Base-by-base conservation (phyloP, 1,140 invertebrate genomes). In the Sesamia nonagrioides region DNA sequence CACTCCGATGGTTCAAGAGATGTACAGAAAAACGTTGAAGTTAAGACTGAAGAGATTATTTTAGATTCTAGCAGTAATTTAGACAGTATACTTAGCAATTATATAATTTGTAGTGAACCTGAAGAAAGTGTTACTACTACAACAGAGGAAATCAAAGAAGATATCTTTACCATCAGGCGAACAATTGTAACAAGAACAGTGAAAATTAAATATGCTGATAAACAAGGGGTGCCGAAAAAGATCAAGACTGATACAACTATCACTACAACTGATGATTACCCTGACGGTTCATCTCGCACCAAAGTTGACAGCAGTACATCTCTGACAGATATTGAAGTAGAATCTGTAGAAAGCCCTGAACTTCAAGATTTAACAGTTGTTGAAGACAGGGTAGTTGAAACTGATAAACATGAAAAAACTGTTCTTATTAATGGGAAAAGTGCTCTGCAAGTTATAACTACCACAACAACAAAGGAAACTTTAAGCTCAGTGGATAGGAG, bases 221-320 rank as follows among this genome's bases (percentile, higher is more conserved):
- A 76, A 42, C 45, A 89, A 69, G 87, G 86, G 37, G 82, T 83
- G 68, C 77, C 92, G 15, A 88, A 82, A 72, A 95, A 95, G 88
- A 75, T 95, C 50, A 95, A 95, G 83, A 94, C 86, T 6, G 88
- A 89, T 11, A 91, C 88, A 71, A 90, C 84, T 54, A 76, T 94
- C 11, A 93, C 92, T 15, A 95, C 92, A 21, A 93, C 91, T 52
- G 94, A 95, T 82, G 86, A 90, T 66, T 95, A 94, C 84, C 94
- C 95, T 18, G 94, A 95, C 83, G 93, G 93, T 50, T 95, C 92
- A 50, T 90, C 93, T n/a, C 89, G 86, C 74, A 92, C 88, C 9
- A 91, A 91, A 78, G 83, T 93, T 52, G 92, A 94, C 52, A 89
- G 81, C 33, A 92, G 84, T 77, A 92, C 88, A 5, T 81, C 88